Conservation (phyloP, 2,888 invertebrate species). For the Drosophila borborema region DNA sequence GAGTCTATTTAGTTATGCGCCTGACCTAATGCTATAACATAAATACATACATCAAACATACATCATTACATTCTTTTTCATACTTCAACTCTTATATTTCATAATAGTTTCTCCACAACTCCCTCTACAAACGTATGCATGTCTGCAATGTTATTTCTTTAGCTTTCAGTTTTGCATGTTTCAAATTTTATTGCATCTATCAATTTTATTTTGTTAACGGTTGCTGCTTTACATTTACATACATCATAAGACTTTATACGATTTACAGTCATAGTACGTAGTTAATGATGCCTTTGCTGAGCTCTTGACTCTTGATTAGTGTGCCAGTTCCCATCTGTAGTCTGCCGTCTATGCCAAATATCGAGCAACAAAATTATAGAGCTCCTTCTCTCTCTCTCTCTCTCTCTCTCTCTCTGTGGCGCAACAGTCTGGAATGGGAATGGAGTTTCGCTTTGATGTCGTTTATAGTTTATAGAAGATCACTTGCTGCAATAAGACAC, state of each 20-base stretch:
- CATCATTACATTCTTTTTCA: too few relatives aligned
- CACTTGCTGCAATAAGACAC: conserved; percentile 73
- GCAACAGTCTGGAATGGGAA: conserved; percentile 41
- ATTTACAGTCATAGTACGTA: conserved; percentile 3
- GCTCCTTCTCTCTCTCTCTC: conserved; percentile 11
- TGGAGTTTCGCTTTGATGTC: conserved; percentile 35
- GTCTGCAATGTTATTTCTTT: background rate
- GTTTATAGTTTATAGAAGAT: conserved; percentile 67
- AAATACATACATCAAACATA: too few relatives aligned
- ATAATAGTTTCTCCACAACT: background rate
- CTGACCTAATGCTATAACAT: too few relatives aligned
- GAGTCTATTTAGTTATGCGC: too few relatives aligned
- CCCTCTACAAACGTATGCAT: background rate
- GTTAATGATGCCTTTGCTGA: conserved; percentile 29
- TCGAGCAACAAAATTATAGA: conserved; percentile 59
- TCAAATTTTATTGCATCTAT: background rate
- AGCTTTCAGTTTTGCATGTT: background rate
- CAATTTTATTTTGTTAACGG: conserved; percentile 10
- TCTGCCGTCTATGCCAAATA: conserved; percentile 32
- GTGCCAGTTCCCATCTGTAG: conserved; percentile 47
- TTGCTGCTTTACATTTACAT: conserved; percentile 22
- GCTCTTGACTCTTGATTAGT: conserved; percentile 38
- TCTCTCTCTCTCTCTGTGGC: background rate
- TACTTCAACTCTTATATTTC: background rate
- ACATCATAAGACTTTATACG: conserved; percentile 21